Percentiles rank a stretch among this genome's conserved stretches.
Conservation (phyloP, 2,113 vertebrate species). For the Geothlypis trichas region DNA sequence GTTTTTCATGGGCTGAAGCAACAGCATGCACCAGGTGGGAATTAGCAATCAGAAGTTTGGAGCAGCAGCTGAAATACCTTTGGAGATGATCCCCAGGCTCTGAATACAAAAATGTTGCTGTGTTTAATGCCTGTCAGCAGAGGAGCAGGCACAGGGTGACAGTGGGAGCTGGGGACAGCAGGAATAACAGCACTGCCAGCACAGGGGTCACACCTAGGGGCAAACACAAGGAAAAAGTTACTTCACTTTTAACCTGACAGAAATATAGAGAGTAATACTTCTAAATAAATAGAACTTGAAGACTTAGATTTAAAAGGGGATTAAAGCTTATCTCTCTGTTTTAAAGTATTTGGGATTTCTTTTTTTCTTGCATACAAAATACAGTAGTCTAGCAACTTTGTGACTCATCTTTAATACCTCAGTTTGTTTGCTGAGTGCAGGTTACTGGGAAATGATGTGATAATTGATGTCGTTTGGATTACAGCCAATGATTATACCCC, state of each 20-base stretch:
- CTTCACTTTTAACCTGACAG: neutral
- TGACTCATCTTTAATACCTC: neutral
- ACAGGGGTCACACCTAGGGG: neutral
- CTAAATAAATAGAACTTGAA: neutral
- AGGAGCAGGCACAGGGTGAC: neutral
- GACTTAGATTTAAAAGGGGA: neutral
- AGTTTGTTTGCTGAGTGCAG: neutral
- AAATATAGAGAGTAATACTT: neutral
- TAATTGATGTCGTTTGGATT: neutral
- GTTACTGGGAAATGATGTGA: neutral
- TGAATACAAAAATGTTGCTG: neutral
- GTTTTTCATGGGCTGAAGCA: neutral
- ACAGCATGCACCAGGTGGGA: neutral
- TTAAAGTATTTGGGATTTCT: neutral
- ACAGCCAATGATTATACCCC: neutral
- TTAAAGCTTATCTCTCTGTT: neutral
- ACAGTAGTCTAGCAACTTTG: neutral
- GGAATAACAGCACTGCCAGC: neutral
- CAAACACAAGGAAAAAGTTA: neutral
- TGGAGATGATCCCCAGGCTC: neutral
- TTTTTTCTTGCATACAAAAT: neutral
- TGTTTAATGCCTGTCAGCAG: neutral
- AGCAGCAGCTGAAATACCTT: neutral
- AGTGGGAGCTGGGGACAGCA: neutral
- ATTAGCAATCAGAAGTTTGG: neutral